Evolutionary conservation across 2,797 vertebrate species (phyloP).

Genomic region (Xyrichtys novacula): DNA sequence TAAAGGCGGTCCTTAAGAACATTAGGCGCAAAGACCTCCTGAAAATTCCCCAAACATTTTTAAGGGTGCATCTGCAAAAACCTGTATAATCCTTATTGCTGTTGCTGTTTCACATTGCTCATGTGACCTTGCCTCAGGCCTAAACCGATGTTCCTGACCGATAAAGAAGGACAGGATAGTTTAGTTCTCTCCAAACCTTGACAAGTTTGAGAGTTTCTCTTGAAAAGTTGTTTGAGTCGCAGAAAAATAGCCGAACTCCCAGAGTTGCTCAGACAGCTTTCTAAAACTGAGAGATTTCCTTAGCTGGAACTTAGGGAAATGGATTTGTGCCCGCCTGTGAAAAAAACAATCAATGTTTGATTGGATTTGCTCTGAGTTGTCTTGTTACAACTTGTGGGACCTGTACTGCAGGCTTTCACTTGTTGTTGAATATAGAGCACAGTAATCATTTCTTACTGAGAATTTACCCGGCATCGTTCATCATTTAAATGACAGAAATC

Average conservation of each 20-base stretch:
- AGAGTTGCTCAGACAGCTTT: slow-evolving; percentile 33
- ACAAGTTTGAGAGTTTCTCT: slow-evolving; percentile 13
- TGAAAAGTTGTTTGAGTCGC: slow-evolving; percentile 29
- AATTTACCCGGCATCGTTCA: slow-evolving; percentile 58
- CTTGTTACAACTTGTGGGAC: slow-evolving; percentile 51
- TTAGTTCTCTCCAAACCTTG: slow-evolving; percentile 22
- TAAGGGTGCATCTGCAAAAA: no score
- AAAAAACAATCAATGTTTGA: slow-evolving; percentile 63
- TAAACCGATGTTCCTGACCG: background rate
- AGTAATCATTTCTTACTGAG: slow-evolving; percentile 70
- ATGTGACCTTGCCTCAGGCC: background rate
- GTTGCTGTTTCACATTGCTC: background rate
- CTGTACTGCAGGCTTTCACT: slow-evolving; percentile 30
- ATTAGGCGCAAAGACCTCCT: no score
- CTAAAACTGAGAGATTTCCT: slow-evolving; percentile 46
- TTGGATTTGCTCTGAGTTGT: slow-evolving; percentile 60
- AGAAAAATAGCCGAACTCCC: slow-evolving; percentile 45
- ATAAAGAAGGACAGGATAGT: slow-evolving; percentile 1
- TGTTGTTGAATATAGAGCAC: slow-evolving; percentile 43
- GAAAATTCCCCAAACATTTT: no score
- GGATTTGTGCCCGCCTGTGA: slow-evolving; percentile 59
- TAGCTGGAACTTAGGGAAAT: slow-evolving; percentile 48
- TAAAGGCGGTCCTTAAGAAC: no score
- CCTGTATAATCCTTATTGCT: background rate
- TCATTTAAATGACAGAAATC: slow-evolving; percentile 46